phyloP scores from a whole-genome alignment of 2,113 vertebrate species.

The Nothocercus nigrocapillus region DNA sequence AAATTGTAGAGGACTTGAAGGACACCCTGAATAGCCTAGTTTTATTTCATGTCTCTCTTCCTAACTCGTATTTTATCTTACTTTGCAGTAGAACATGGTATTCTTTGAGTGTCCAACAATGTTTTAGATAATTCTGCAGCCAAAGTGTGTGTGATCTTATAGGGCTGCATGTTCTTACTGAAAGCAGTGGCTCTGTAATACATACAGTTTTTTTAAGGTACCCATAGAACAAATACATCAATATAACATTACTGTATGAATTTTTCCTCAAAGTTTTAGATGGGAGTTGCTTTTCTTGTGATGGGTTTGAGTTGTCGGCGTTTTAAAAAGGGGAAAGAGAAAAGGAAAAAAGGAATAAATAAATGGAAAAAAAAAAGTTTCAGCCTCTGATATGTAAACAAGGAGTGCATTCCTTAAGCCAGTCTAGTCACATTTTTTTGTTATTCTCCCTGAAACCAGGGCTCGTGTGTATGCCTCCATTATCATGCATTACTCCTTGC shows the following conservation, averaged over 20 bases:
- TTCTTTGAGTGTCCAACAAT: constrained; percentile 27
- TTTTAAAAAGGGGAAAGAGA: background rate
- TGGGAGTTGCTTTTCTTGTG: background rate
- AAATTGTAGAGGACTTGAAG: background rate
- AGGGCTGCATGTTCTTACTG: constrained; percentile 22
- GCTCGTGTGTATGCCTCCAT: background rate
- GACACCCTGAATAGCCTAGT: background rate
- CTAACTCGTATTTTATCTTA: constrained; percentile 11
- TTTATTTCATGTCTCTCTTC: background rate
- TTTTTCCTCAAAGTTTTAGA: background rate
- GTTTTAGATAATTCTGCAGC: constrained; percentile 58
- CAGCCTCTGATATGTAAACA: background rate
- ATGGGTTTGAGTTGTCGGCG: background rate
- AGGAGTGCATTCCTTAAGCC: background rate
- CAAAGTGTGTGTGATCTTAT: constrained; percentile 5
- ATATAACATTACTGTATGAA: constrained; percentile 16
- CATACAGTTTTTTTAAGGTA: constrained; percentile 37
- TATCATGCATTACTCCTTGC: background rate
- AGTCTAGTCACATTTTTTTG: background rate
- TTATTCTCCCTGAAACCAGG: background rate
- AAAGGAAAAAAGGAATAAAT: fast-evolving
- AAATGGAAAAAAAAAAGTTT: background rate
- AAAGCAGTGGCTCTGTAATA: constrained; percentile 24
- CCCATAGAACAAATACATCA: constrained; percentile 32
- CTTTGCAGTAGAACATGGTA: constrained; percentile 43